phyloP scores from a whole-genome alignment of 2,113 vertebrate species.

The Proterorhinus semilunaris region DNA sequence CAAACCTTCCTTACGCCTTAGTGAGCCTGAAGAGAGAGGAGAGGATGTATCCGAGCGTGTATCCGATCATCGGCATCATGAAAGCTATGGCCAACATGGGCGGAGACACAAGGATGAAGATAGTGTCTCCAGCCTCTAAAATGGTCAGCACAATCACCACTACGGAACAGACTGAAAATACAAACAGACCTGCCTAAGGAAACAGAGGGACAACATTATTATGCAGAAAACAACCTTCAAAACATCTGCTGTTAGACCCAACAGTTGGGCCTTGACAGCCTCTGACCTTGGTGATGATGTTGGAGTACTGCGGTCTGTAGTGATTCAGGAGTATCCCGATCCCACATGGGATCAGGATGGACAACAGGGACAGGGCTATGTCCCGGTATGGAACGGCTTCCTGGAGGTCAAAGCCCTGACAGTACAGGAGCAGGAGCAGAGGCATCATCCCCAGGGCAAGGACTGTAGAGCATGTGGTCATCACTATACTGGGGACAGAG shows the following conservation, averaged over 20 bases:
- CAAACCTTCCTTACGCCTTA: constrained; percentile 61
- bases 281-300: constrained; percentile 77
- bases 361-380: constrained; percentile 70
- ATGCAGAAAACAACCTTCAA: too few species aligned
- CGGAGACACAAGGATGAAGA: constrained; percentile 64
- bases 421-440: constrained; percentile 82
- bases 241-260: too few species aligned
- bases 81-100: constrained; percentile 69
- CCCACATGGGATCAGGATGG: constrained; percentile 76
- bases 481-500: constrained; percentile 75
- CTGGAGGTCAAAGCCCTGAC: constrained; percentile 71
- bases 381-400: constrained; percentile 74
- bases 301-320: constrained; percentile 74
- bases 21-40: constrained; percentile 74
- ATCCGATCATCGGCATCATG: constrained; percentile 82
- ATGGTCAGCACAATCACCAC: constrained; percentile 15
- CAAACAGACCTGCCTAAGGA: neutral
- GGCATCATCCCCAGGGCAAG: constrained; percentile 84
- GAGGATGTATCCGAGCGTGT: constrained; percentile 77
- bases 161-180: neutral
- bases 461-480: constrained; percentile 81
- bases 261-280: neutral
- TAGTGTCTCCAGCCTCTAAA: constrained; percentile 36
- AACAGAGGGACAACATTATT: neutral
- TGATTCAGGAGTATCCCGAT: constrained; percentile 77